Base-by-base conservation (phyloP, 2,888 invertebrate genomes). In the Archaeoteleia sp. region DNA sequence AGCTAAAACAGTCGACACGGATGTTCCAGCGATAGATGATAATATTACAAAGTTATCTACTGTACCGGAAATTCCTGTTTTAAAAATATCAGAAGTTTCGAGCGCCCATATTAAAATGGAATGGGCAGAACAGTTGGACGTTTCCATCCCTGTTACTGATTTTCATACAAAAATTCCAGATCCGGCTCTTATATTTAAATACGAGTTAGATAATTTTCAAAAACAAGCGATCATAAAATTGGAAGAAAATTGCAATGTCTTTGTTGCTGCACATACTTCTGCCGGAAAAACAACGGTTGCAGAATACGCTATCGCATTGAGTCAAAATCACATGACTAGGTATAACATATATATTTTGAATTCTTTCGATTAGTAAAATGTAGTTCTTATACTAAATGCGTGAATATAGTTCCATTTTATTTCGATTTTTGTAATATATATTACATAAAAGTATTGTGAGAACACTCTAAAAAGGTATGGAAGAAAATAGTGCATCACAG, bases 231-330 rank as follows among this genome's bases (percentile, higher is more conserved):
- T 99, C 62, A 86, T 98, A 3, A 95, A 95, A 83, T 86, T 99
- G 51, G 98, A 99, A 86, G 92, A 95, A 77, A 93, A 95, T 8
- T 93, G 96, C 76, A 96, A 96, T 83, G 96, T 99, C 0, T 98
- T 99, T 86, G 98, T 99, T 0, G 97, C 99, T 0, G 99, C 99
- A 0, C 99, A 99, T 82, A 99, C 99, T 0, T 99, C 99, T 0
- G 99, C 99, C 0, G 96, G 95, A 14, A 99, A 99, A 87, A 99
- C 99, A 0, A 98, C 97, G 0, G 97, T 99, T 0, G 99, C 99
- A 0, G 99, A 99, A 87, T 99, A 99, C 86, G 99, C 66, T 5
- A 97, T 99, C 73, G 98, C 98, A 0, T 88, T 99, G 79, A 96
- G 97, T 0, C 91, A 95, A 78, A 92, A 93, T 73, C 95, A 97